Evolutionary conservation across 37 sponge, comb jelly and placozoan genomes (phyloP), one percentile per base, ranked within the genome.

Genomic region (Beroe forskalii): DNA sequence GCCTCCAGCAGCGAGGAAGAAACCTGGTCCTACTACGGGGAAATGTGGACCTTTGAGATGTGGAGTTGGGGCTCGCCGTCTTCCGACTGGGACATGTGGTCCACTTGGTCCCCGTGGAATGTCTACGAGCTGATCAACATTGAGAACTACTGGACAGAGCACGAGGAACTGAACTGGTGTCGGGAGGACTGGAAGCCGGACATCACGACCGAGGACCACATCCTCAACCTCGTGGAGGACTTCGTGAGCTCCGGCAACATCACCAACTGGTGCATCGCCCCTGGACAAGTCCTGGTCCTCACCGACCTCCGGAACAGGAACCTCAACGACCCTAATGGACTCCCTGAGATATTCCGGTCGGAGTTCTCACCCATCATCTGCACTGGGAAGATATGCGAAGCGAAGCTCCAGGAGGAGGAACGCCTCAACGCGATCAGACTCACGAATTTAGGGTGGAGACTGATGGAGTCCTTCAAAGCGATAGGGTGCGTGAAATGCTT

Each of bases 311-410:
- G 66, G 6, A 64, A 64, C 66, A 23, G 25, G 4, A 22, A 64
- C 25, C 66, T 64, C 25, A 64, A 64, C 31, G 66, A 64, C 17
- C 66, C 66, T 64, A 27, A 64, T 23, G 66, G 31, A 64, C 66
- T 64, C 4, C 66, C 66, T 23, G 31, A 3, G 4, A 30, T 64
- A 27, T 64, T 64, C 66, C 25, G 31, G 17, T 27, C 30, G 14
- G 66, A 22, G 20, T 64, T 22, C 6, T 48, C 55, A 17, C 66
- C 66, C 20, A 27, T 30, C 17, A 30, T 30, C 14, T 64, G 66
- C 66, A 30, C 66, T 8, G 25, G 6, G 4, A 64, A 64, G 66
- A 23, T 64, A 22, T 64, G 66, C 31, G 20, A 64, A 27, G 31
- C 30, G 17, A 8, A n/a, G 4, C 66, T 64, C 31, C 14, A 30